phyloP scores from a whole-genome alignment of 2,113 vertebrate species.

The Gnathonemus echidnorhynchus region DNA sequence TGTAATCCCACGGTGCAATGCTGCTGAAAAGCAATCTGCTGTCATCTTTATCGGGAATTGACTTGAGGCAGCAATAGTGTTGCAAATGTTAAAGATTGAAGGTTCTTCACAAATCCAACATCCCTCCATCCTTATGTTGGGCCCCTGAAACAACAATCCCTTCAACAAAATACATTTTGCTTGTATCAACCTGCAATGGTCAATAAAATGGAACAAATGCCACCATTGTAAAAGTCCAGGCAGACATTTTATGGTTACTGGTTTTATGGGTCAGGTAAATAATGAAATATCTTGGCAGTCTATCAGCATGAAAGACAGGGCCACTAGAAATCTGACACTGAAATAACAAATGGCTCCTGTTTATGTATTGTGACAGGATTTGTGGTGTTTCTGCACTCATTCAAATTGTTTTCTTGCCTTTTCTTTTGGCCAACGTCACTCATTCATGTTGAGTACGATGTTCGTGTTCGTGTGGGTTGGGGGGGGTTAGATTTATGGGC shows the following conservation, averaged over 20 bases:
- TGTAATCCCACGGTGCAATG: neutral
- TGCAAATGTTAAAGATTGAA: neutral
- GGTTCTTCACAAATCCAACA: neutral
- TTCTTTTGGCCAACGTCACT: constrained; percentile 31
- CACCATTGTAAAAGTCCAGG: constrained; percentile 8
- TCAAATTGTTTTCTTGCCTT: constrained; percentile 23
- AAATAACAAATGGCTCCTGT: constrained; percentile 22
- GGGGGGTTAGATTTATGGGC: neutral
- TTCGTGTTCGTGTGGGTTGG: neutral
- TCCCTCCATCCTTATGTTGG: neutral
- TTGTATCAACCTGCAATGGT: constrained; percentile 25
- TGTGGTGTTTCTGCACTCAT: constrained; percentile 24
- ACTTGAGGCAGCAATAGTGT: neutral
- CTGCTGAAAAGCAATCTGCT: neutral
- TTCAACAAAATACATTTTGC: constrained; percentile 19
- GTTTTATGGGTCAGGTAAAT: constrained; percentile 33
- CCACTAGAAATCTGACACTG: neutral
- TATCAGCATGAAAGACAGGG: constrained; percentile 24
- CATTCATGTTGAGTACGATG: constrained; percentile 15
- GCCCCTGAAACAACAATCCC: neutral
- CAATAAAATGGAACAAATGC: constrained; percentile 22
- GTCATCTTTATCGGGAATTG: neutral
- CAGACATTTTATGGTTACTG: constrained; percentile 25
- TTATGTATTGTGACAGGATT: constrained; percentile 23
- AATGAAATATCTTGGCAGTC: constrained; percentile 29